A percentile compares a stretch with the other conserved stretches of the same genome.
phyloP scores from a whole-genome alignment of 2,113 vertebrate genomes.

The Colinus virginianus region DNA sequence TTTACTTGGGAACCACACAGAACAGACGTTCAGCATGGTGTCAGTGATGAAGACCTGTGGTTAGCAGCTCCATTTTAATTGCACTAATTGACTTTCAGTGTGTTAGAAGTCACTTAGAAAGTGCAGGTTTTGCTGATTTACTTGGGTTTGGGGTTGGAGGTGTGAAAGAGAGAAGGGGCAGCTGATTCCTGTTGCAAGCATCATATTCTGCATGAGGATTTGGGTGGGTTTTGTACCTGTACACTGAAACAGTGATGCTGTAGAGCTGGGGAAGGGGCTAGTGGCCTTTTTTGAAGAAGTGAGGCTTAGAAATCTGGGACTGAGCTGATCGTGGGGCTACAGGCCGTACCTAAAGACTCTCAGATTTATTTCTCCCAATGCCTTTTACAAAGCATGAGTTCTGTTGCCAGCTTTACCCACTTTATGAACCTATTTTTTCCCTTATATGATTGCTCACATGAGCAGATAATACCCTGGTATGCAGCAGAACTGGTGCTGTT shows the following conservation, averaged over 20 bases:
- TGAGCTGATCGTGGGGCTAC: not conserved
- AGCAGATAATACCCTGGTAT: not conserved
- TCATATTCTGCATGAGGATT: not conserved
- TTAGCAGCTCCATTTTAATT: constrained; percentile 43
- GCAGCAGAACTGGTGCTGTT: too few relatives aligned
- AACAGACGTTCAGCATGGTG: constrained; percentile 1
- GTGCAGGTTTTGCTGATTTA: not conserved
- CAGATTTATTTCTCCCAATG: not conserved
- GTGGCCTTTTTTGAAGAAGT: not conserved
- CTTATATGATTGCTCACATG: not conserved
- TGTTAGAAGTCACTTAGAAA: constrained; percentile 44
- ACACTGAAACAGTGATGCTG: not conserved
- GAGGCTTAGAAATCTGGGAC: not conserved
- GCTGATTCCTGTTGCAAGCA: not conserved
- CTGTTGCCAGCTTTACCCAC: not conserved
- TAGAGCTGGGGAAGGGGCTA: not conserved
- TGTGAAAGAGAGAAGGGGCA: not conserved
- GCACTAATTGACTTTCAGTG: constrained; percentile 65
- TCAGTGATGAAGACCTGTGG: constrained; percentile 48
- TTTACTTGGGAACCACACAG: constrained; percentile 45
- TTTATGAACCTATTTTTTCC: not conserved
- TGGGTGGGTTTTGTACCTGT: not conserved
- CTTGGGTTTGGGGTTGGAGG: not conserved
- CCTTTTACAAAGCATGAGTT: not conserved
- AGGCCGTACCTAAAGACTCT: not conserved